phyloP scores from a whole-genome alignment of 2,113 vertebrate genomes.

The Turnix velox region DNA sequence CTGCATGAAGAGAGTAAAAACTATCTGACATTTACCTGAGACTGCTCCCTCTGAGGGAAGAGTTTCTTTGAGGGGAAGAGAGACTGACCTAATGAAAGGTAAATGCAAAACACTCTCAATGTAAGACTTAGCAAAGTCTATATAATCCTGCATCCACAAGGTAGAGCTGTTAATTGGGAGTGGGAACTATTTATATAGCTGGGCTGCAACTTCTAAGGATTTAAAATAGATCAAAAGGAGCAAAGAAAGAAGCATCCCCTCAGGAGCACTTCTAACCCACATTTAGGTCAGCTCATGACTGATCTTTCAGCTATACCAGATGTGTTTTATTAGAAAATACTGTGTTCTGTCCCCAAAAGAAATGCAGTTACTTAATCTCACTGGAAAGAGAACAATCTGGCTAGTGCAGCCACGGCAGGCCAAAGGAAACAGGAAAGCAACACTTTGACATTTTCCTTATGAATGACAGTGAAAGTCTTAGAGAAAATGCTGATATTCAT shows the following conservation, averaged over 20 bases:
- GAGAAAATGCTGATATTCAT: slow-evolving; percentile 24
- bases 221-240: slow-evolving; percentile 32
- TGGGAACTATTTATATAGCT: background rate
- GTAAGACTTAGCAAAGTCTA: slow-evolving; percentile 8
- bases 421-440: background rate
- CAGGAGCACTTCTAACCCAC: slow-evolving; percentile 9
- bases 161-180: slow-evolving; percentile 48
- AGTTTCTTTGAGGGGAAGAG: slow-evolving; percentile 9
- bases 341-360: background rate
- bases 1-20: background rate
- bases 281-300: slow-evolving; percentile 40
- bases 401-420: background rate
- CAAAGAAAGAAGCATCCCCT: background rate
- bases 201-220: background rate
- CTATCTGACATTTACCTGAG: slow-evolving; percentile 37
- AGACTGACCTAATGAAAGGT: slow-evolving; percentile 30
- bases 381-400: background rate
- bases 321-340: slow-evolving; percentile 24
- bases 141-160: background rate
- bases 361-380: background rate
- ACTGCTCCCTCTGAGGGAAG: slow-evolving; percentile 32
- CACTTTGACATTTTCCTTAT: background rate
- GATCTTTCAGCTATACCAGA: slow-evolving; percentile 5
- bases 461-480: slow-evolving; percentile 23
- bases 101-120: slow-evolving; percentile 21